Percentiles rank a stretch among this genome's conserved stretches.
These are phyloP conservation scores for Trachelus troglodyta DNA, from an alignment of 2,888 invertebrate genomes.

Conservation along the genomic window DNA sequence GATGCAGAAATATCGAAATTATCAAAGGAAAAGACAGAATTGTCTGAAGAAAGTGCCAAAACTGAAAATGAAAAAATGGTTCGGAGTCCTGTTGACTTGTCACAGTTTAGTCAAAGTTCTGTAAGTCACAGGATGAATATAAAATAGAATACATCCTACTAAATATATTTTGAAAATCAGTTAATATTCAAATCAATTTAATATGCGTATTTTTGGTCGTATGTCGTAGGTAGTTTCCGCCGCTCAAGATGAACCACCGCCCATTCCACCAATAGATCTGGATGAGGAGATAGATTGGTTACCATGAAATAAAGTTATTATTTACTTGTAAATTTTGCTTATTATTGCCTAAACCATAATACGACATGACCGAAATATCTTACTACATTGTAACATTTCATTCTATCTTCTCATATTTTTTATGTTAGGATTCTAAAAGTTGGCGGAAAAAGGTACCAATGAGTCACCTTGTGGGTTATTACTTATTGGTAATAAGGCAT, in stretches of 20 bases:
- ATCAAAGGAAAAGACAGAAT: not conserved
- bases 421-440: not conserved
- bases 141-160: not conserved
- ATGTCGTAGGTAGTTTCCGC: conserved; percentile 37
- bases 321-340: not conserved
- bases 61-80: not conserved
- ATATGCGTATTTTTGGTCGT: conserved; percentile 6
- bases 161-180: not conserved
- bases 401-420: not conserved
- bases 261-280: conserved; percentile 47
- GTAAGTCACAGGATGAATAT: not conserved
- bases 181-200: not conserved
- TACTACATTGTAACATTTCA: not conserved
- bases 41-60: not conserved
- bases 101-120: not conserved
- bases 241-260: conserved; percentile 47
- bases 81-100: not conserved
- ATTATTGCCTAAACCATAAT: not conserved
- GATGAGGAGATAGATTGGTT: conserved; percentile 37
- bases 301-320: not conserved
- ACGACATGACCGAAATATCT: not conserved
- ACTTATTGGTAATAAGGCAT: not conserved
- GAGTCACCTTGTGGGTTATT: not conserved
- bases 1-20: not conserved
- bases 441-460: not conserved